Conservation (phyloP, 2,888 invertebrate species). For the Cerastis leucographa region DNA sequence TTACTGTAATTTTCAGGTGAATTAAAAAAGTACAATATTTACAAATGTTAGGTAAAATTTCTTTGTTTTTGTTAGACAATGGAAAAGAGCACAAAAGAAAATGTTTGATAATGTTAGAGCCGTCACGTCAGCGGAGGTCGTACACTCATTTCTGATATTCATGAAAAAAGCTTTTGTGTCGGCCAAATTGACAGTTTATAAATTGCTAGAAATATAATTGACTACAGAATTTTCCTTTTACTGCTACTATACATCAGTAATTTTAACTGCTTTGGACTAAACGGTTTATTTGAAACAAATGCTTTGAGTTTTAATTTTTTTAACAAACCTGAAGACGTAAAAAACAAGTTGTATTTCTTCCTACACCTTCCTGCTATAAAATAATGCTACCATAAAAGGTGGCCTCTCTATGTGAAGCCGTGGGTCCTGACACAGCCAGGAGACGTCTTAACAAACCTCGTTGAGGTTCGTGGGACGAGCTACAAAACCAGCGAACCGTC, state of each 20-base stretch:
- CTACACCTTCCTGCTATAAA: neutral
- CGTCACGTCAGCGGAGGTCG: conserved; percentile 10
- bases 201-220: neutral
- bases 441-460: neutral
- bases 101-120: conserved; percentile 11
- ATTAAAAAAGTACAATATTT: conserved; percentile 9
- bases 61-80: conserved; percentile 16
- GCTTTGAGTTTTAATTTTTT: neutral
- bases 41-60: conserved; percentile 10
- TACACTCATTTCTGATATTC: conserved; percentile 39
- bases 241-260: neutral
- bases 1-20: conserved; percentile 13
- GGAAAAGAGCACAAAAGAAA: conserved; percentile 34
- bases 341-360: neutral
- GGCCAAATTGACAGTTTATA: conserved; percentile 11
- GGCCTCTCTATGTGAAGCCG: neutral
- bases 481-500: neutral
- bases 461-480: neutral
- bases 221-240: neutral
- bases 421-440: neutral
- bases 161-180: conserved; percentile 18
- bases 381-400: neutral
- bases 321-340: neutral
- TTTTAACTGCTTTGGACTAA: neutral
- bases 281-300: neutral